A percentile compares a stretch with the other conserved stretches of the same genome.
phyloP scores from a whole-genome alignment of 2,113 vertebrate species.

The Calidris pygmaea region DNA sequence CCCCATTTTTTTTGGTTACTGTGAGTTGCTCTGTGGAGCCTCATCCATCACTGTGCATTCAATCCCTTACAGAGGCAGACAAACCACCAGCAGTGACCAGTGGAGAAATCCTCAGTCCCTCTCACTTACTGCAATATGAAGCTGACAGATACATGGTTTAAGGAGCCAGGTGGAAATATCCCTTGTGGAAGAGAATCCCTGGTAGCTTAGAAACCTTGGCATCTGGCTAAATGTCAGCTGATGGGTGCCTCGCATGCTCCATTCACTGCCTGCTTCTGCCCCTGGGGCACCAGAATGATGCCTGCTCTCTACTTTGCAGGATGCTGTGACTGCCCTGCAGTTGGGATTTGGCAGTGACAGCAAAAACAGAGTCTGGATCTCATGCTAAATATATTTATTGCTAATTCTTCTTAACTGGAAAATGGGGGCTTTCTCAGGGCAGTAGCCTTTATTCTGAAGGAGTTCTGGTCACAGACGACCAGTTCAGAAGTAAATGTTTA shows the following conservation, averaged over 20 bases:
- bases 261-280: background rate
- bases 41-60: background rate
- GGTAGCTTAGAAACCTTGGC: background rate
- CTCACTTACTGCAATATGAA: background rate
- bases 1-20: background rate
- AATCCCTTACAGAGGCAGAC: background rate
- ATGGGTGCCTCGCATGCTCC: background rate
- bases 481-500: background rate
- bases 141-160: background rate
- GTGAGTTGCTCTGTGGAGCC: background rate
- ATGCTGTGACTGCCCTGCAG: background rate
- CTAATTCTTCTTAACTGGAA: background rate
- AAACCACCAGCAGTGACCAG: background rate
- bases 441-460: background rate
- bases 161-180: background rate
- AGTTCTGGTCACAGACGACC: background rate
- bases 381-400: background rate
- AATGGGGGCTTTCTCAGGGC: background rate
- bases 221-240: background rate
- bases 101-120: background rate
- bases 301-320: background rate
- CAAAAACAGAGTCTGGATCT: background rate
- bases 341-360: background rate
- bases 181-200: background rate
- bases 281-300: background rate